Evolutionary conservation across 2,797 vertebrate species (phyloP).

Genomic region (Mus minutoides): DNA sequence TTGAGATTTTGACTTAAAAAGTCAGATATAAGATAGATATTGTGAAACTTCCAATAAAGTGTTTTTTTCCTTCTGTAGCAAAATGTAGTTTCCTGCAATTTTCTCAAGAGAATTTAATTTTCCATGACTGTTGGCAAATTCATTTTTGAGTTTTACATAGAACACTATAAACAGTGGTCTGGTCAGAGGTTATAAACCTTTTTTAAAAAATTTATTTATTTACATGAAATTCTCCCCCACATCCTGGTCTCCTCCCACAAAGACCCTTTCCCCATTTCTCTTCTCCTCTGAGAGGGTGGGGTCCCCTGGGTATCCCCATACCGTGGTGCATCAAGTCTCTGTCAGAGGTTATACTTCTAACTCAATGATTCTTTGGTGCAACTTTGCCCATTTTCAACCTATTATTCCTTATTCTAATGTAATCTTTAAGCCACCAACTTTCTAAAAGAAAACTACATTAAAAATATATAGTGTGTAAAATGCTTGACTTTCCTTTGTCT

Average conservation of each 20-base stretch:
- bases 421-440: not conserved
- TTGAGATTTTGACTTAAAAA: slow-evolving; percentile 80
- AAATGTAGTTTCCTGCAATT: slow-evolving; percentile 69
- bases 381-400: slow-evolving; percentile 48
- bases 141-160: slow-evolving; percentile 79
- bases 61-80: slow-evolving; percentile 65
- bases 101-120: slow-evolving; percentile 78
- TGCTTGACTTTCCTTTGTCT: slow-evolving; percentile 7
- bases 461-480: not conserved
- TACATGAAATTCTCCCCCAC: not conserved
- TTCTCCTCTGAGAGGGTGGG: not conserved
- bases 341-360: slow-evolving; percentile 54
- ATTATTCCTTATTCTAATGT: not conserved
- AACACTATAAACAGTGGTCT: slow-evolving; percentile 64
- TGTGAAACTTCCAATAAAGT: slow-evolving; percentile 67
- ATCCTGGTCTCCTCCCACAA: not conserved
- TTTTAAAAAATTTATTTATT: not conserved
- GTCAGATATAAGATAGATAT: slow-evolving; percentile 79
- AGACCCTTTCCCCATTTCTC: not conserved
- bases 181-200: slow-evolving; percentile 51
- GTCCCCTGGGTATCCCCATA: not conserved
- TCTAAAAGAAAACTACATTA: slow-evolving; percentile 3
- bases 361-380: slow-evolving; percentile 48
- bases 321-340: not conserved
- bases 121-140: slow-evolving; percentile 76